A percentile compares a stretch with the other conserved stretches of the same genome.
phyloP scores from a whole-genome alignment of 2,797 vertebrate genomes.

The Lycodopsis pacificus region DNA sequence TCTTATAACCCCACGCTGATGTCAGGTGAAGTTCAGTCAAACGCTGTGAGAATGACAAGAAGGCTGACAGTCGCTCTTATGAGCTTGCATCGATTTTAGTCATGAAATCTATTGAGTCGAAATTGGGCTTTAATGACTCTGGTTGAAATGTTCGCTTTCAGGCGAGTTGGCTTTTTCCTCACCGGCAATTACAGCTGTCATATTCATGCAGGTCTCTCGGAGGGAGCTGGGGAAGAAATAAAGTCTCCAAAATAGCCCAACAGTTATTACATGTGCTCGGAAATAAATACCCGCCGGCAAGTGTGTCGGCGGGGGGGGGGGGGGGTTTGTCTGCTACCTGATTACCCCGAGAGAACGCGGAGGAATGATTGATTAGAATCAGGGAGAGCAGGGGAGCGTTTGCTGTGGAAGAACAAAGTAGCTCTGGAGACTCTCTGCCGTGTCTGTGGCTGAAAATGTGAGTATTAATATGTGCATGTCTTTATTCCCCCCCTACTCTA shows the following conservation, averaged over 20 bases:
- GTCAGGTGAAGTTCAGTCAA: slow-evolving; percentile 1
- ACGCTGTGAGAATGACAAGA: slow-evolving; percentile 3
- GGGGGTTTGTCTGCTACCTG: slow-evolving; percentile 3
- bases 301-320: neutral
- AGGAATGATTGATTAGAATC: slow-evolving; percentile 59
- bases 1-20: neutral
- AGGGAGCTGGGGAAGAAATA: neutral
- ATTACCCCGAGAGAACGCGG: slow-evolving; percentile 25
- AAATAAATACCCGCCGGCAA: neutral
- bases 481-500: neutral
- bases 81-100: neutral
- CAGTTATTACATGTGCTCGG: neutral
- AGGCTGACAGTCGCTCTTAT: neutral
- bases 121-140: neutral
- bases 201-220: neutral
- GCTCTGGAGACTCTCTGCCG: slow-evolving; percentile 5
- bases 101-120: neutral
- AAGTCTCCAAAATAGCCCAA: neutral
- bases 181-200: slow-evolving; percentile 13
- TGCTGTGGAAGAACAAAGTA: slow-evolving; percentile 27
- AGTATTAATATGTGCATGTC: neutral
- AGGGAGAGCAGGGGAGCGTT: slow-evolving; percentile 16
- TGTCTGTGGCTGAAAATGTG: neutral
- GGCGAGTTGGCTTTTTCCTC: neutral
- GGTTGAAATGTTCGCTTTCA: slow-evolving; percentile 6